Evolutionary conservation across 2,888 invertebrate genomes (phyloP).

Genomic region (Chydorus sphaericus): DNA sequence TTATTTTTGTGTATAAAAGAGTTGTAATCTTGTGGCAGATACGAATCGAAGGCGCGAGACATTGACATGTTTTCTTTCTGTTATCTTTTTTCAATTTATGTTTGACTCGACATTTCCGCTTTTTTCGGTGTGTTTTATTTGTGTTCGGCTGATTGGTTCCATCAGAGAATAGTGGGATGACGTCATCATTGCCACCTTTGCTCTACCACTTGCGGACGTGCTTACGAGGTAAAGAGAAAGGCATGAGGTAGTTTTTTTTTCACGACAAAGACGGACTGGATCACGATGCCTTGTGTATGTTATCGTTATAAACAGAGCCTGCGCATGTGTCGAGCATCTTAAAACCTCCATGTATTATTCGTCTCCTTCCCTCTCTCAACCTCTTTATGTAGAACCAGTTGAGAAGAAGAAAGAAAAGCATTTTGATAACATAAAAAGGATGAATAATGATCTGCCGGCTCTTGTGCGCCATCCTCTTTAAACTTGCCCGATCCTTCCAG

Average conservation of each 20-base stretch:
- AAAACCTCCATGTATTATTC: no score
- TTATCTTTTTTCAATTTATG: background rate
- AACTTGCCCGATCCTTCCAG: background rate
- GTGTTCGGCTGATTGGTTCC: background rate
- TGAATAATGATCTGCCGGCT: no score
- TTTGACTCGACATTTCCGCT: background rate
- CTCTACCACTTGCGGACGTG: conserved; percentile 22
- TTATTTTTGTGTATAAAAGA: background rate
- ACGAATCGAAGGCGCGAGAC: background rate
- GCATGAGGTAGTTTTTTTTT: no score
- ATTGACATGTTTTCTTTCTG: background rate
- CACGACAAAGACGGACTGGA: no score
- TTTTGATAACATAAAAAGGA: background rate
- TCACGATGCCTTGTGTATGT: no score
- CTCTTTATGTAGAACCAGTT: no score
- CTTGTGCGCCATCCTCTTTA: no score
- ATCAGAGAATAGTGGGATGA: conserved; percentile 7
- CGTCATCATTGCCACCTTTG: conserved; percentile 19
- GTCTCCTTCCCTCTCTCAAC: no score
- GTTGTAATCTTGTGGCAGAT: background rate
- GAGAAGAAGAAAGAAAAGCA: background rate
- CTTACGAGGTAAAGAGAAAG: conserved; percentile 24
- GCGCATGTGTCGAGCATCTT: no score
- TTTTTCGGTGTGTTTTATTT: background rate
- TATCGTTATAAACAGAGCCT: no score